phyloP scores from a whole-genome alignment of 2,888 invertebrate genomes.

The Chelonus formosanus region DNA sequence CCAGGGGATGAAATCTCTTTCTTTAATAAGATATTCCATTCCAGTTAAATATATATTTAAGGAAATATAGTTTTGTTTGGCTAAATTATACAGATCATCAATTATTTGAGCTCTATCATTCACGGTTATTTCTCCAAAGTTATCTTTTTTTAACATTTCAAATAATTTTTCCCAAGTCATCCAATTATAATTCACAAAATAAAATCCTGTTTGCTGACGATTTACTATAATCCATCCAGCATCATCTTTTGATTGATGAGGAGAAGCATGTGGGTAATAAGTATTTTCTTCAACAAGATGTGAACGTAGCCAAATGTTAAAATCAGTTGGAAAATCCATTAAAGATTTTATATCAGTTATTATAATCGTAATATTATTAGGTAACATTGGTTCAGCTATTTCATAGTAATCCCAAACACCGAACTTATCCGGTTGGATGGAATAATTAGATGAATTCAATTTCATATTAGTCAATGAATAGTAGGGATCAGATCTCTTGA shows the following conservation, averaged over 20 bases:
- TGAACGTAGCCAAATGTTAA: slow-evolving; percentile 61
- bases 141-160: slow-evolving; percentile 62
- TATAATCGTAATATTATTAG: slow-evolving; percentile 83
- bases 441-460: not conserved
- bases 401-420: slow-evolving; percentile 71
- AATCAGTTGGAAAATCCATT: slow-evolving; percentile 63
- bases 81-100: slow-evolving; percentile 81
- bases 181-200: slow-evolving; percentile 70
- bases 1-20: slow-evolving; percentile 83
- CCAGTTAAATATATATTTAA: slow-evolving; percentile 74
- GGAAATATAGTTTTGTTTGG: slow-evolving; percentile 71
- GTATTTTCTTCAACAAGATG: slow-evolving; percentile 47
- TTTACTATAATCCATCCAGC: slow-evolving; percentile 55
- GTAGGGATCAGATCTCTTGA: slow-evolving; percentile 46
- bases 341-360: slow-evolving; percentile 69
- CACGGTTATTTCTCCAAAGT: slow-evolving; percentile 67
- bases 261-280: too few relatives aligned
- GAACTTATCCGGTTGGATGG: slow-evolving; percentile 12
- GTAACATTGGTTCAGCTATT: slow-evolving; percentile 85
- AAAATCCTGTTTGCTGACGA: slow-evolving; percentile 65
- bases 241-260: slow-evolving; percentile 24
- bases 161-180: slow-evolving; percentile 69
- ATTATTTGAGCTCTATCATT: slow-evolving; percentile 82
- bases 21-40: slow-evolving; percentile 74
- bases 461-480: slow-evolving; percentile 53